A percentile compares a stretch with the other conserved stretches of the same genome.
Evolutionary conservation across 2,888 invertebrate genomes (phyloP).

Genomic region (Parochlus steinenii): DNA sequence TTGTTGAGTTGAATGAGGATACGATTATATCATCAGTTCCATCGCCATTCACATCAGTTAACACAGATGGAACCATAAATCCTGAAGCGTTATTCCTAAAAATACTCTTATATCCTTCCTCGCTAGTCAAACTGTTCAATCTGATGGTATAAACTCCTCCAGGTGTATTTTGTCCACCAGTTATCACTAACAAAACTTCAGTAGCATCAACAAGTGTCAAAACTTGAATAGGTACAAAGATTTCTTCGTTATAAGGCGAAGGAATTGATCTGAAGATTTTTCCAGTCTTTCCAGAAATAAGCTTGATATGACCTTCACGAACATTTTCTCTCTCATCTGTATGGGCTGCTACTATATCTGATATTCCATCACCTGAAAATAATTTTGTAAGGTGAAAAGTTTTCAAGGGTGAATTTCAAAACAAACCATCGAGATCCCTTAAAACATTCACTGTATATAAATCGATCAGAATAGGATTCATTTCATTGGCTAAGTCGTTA

Average conservation of each 20-base stretch:
- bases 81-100: conserved; percentile 34
- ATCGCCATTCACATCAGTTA: conserved; percentile 58
- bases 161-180: conserved; percentile 52
- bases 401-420: too few relatives aligned
- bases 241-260: conserved; percentile 47
- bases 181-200: conserved; percentile 47
- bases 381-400: too few relatives aligned
- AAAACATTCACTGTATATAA: conserved; percentile 55
- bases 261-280: conserved; percentile 39
- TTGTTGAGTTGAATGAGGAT: conserved; percentile 52
- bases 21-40: conserved; percentile 52
- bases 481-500: conserved; percentile 26
- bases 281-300: conserved; percentile 55
- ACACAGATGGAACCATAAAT: conserved; percentile 44
- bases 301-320: conserved; percentile 43
- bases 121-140: conserved; percentile 27
- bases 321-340: conserved; percentile 34
- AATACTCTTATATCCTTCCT: not conserved
- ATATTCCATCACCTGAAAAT: conserved; percentile 47
- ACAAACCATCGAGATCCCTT: conserved; percentile 49
- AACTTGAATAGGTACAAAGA: conserved; percentile 56
- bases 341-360: conserved; percentile 54
- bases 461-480: conserved; percentile 34
- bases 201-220: conserved; percentile 42
- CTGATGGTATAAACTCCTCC: conserved; percentile 52